Evolutionary conservation across 2,888 invertebrate genomes (phyloP).

Genomic region (Listrodromus nycthemerus): DNA sequence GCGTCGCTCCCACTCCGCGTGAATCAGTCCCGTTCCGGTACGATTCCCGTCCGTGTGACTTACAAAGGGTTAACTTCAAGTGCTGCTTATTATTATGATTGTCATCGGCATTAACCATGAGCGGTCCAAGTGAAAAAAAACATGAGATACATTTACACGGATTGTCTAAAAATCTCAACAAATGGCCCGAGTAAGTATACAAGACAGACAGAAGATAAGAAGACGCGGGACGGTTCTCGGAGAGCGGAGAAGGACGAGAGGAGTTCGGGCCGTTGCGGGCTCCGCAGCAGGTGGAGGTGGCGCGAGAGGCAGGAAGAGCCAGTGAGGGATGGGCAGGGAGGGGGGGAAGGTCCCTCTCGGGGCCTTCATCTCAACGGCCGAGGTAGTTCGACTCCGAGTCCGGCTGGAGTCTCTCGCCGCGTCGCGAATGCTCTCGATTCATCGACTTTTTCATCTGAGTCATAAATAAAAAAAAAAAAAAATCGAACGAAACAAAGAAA

Average conservation of each 20-base stretch:
- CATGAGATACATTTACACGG: background rate
- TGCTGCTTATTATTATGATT: too few species aligned
- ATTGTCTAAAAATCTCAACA: background rate
- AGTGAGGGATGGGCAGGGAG: conserved; percentile 27
- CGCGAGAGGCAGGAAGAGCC: conserved; percentile 62
- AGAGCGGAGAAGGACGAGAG: conserved; percentile 38
- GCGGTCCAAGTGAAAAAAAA: background rate
- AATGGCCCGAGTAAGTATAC: background rate
- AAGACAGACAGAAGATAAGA: background rate
- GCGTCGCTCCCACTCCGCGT: too few species aligned
- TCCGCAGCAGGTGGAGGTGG: conserved; percentile 69
- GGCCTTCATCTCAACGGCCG: conserved; percentile 77
- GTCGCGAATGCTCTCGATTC: conserved; percentile 57
- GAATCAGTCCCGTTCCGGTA: too few species aligned
- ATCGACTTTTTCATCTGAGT: conserved; percentile 1
- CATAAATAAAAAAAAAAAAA: conserved; percentile 9
- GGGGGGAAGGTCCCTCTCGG: conserved; percentile 64
- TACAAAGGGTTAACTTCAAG: too few species aligned
- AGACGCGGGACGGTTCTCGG: background rate
- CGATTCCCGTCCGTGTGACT: too few species aligned
- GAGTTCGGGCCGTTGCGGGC: conserved; percentile 44
- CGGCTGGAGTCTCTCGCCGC: conserved; percentile 74
- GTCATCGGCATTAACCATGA: too few species aligned
- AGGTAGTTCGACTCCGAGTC: conserved; percentile 74
- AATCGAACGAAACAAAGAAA: background rate